A percentile compares a stretch with the other conserved stretches of the same genome.
Evolutionary conservation across 2,888 invertebrate genomes (phyloP).

Genomic region (Eilema caniola): DNA sequence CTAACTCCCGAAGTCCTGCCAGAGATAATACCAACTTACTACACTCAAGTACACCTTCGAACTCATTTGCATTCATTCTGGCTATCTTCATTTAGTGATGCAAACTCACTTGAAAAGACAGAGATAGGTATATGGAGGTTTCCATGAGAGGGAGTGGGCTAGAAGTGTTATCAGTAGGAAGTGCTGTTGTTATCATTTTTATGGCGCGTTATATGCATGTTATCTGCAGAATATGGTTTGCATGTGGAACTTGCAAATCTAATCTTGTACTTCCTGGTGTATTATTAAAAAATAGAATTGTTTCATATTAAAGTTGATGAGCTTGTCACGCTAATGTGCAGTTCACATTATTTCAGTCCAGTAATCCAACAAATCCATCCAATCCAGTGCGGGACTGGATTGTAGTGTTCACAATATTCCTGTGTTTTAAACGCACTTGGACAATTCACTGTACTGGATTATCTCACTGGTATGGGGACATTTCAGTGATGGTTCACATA

Average conservation of each 20-base stretch:
- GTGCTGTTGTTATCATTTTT: constrained; percentile 24
- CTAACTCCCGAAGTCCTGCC: constrained; percentile 46
- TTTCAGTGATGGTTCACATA: too few relatives aligned
- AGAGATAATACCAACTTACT: constrained; percentile 56
- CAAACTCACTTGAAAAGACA: constrained; percentile 30
- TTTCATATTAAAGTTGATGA: too few relatives aligned
- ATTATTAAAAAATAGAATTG: not conserved
- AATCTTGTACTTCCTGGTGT: constrained; percentile 8
- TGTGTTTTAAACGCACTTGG: too few relatives aligned
- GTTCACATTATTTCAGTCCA: too few relatives aligned
- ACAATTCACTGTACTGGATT: too few relatives aligned
- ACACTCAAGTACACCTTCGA: constrained; percentile 50
- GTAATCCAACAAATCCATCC: too few relatives aligned
- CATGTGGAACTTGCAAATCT: not conserved
- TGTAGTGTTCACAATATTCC: too few relatives aligned
- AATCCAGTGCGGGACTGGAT: too few relatives aligned
- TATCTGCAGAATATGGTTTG: constrained; percentile 2
- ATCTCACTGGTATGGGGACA: too few relatives aligned
- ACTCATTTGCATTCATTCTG: constrained; percentile 58
- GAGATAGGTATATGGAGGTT: constrained; percentile 29
- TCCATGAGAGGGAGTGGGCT: constrained; percentile 23
- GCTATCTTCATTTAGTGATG: constrained; percentile 49
- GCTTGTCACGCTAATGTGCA: too few relatives aligned
- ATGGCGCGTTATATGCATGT: constrained; percentile 16
- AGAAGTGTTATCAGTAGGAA: constrained; percentile 34